Evolutionary conservation across 1,140 invertebrate species (phyloP).

Genomic region (Trichonephila clavipes): DNA sequence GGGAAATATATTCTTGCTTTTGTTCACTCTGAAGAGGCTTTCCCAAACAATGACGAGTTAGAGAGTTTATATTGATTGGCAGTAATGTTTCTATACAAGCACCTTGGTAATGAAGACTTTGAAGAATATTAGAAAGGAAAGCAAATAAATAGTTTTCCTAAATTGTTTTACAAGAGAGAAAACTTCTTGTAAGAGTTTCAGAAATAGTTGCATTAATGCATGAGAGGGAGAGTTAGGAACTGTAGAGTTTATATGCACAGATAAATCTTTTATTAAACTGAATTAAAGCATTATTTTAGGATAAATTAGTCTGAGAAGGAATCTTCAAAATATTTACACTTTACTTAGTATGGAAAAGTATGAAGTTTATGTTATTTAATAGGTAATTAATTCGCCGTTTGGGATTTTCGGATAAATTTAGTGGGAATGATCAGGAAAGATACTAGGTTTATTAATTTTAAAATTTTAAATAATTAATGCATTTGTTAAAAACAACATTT

Average conservation of each 20-base stretch:
- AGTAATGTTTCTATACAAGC: slow-evolving; percentile 22
- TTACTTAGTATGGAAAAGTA: too few relatives aligned
- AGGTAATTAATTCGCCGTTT: too few relatives aligned
- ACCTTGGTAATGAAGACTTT: slow-evolving; percentile 19
- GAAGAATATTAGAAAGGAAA: not conserved
- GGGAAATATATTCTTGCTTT: slow-evolving; percentile 23
- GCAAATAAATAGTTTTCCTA: slow-evolving; percentile 48
- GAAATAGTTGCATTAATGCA: not conserved
- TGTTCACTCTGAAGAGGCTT: not conserved
- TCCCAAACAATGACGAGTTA: not conserved
- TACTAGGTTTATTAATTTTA: too few relatives aligned
- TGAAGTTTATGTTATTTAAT: too few relatives aligned
- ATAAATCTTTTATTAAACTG: too few relatives aligned
- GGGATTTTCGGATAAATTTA: too few relatives aligned
- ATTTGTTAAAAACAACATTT: too few relatives aligned
- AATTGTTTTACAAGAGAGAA: slow-evolving; percentile 43
- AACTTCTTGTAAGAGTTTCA: not conserved
- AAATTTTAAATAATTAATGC: too few relatives aligned
- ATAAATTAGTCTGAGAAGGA: too few relatives aligned
- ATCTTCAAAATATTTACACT: too few relatives aligned
- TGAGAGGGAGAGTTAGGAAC: not conserved
- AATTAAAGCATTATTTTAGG: too few relatives aligned
- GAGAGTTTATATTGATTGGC: slow-evolving; percentile 60
- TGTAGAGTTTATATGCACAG: not conserved
- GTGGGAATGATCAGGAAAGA: too few relatives aligned